Evolutionary conservation across 2,113 vertebrate species (phyloP).

Genomic region (Dipodomys spectabilis): DNA sequence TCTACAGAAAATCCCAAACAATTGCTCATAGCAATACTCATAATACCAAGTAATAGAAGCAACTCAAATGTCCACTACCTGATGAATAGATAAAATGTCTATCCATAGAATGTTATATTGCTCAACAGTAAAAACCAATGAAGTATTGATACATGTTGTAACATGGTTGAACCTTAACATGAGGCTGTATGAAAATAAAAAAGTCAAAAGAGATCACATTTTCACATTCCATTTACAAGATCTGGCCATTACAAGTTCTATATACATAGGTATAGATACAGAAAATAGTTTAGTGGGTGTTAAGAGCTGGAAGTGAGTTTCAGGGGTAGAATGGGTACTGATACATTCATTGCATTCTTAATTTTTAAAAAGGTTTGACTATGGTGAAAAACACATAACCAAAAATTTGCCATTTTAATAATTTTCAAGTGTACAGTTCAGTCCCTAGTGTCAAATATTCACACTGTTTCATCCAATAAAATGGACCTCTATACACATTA

Average conservation of each 20-base stretch:
- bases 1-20: slow-evolving; percentile 3
- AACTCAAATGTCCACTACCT: background rate
- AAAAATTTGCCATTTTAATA: background rate
- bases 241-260: too few species aligned
- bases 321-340: background rate
- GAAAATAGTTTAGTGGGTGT: background rate
- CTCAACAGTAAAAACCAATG: slow-evolving; percentile 29
- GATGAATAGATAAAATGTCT: slow-evolving; percentile 18
- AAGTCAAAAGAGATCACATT: background rate
- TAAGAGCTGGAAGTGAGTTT: background rate
- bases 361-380: background rate
- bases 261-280: too few species aligned
- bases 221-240: background rate
- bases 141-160: slow-evolving; percentile 1
- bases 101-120: background rate
- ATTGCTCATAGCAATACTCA: background rate
- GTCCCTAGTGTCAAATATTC: background rate
- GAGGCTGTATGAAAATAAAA: slow-evolving; percentile 10
- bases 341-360: background rate
- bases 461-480: slow-evolving; percentile 28
- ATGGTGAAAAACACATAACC: background rate
- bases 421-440: slow-evolving; percentile 20
- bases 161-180: background rate
- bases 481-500: background rate
- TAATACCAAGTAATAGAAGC: slow-evolving; percentile 7